phyloP scores from a whole-genome alignment of 2,888 invertebrate species.

The Synergus gifuensis region DNA sequence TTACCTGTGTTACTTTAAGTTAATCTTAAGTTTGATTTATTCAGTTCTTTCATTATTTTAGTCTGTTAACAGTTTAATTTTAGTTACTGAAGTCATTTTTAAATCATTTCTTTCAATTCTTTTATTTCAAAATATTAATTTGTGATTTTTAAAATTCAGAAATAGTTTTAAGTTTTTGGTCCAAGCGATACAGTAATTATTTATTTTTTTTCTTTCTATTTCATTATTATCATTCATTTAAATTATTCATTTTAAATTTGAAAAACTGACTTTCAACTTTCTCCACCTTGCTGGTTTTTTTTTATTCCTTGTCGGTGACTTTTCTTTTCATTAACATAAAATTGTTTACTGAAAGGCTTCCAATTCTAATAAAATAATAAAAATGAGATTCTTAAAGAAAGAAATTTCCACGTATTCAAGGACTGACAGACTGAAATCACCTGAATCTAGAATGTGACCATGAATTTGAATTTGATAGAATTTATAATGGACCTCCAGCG shows the following conservation, averaged over 20 bases:
- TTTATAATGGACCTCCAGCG: conserved; percentile 4
- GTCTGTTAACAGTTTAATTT: conserved; percentile 47
- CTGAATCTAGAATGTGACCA: background rate
- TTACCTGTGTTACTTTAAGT: conserved; percentile 22
- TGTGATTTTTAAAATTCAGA: background rate
- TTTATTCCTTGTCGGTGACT: too few species aligned
- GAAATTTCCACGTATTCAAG: background rate
- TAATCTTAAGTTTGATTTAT: background rate
- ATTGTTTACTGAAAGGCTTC: too few species aligned
- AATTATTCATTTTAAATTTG: too few species aligned
- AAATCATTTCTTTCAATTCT: background rate
- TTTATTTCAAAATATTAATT: too few species aligned
- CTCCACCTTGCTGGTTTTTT: too few species aligned
- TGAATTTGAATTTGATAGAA: conserved; percentile 8
- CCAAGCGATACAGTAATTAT: too few species aligned
- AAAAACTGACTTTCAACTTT: too few species aligned
- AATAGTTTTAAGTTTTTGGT: too few species aligned
- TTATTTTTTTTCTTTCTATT: too few species aligned
- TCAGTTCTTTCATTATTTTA: conserved; percentile 41
- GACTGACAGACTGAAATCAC: background rate
- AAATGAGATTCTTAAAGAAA: background rate
- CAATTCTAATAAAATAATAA: background rate
- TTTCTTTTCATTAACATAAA: too few species aligned
- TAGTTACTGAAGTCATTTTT: conserved; percentile 37
- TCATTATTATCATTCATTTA: too few species aligned